A percentile compares a stretch with the other conserved stretches of the same genome.
Evolutionary conservation across 2,888 invertebrate genomes (phyloP).

Genomic region (Xanthorhoe spadicearia): DNA sequence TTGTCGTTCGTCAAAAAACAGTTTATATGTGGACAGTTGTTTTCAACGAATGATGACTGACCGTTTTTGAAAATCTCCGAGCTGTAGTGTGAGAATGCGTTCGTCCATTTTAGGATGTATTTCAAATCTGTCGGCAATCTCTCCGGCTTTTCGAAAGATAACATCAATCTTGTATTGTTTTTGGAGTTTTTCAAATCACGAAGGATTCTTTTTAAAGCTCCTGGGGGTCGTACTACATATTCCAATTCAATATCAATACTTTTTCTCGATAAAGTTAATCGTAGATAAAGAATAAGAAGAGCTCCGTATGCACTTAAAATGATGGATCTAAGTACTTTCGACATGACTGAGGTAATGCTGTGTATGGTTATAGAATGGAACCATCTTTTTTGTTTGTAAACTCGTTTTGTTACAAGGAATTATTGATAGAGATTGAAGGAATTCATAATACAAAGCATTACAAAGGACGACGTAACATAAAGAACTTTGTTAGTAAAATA

Average conservation of each 20-base stretch:
- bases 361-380: neutral
- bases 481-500: no score
- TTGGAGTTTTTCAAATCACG: conserved; percentile 46
- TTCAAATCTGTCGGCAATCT: conserved; percentile 65
- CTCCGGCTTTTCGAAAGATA: conserved; percentile 48
- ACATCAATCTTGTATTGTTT: conserved; percentile 45
- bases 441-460: neutral
- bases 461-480: no score
- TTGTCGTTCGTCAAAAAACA: conserved; percentile 74
- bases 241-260: conserved; percentile 56
- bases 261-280: conserved; percentile 44
- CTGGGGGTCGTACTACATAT: conserved; percentile 52
- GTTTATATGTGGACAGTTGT: conserved; percentile 68
- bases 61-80: conserved; percentile 51
- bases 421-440: conserved; percentile 5
- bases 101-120: conserved; percentile 64
- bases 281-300: conserved; percentile 57
- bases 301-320: conserved; percentile 54
- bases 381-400: conserved; percentile 25
- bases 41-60: conserved; percentile 58
- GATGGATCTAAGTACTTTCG: conserved; percentile 56
- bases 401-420: conserved; percentile 10
- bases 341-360: conserved; percentile 52
- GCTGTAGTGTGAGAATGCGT: conserved; percentile 52
- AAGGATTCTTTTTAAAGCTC: conserved; percentile 47